Conservation (phyloP, 2,113 vertebrate genomes). For the Leptodactylus fuscus region DNA sequence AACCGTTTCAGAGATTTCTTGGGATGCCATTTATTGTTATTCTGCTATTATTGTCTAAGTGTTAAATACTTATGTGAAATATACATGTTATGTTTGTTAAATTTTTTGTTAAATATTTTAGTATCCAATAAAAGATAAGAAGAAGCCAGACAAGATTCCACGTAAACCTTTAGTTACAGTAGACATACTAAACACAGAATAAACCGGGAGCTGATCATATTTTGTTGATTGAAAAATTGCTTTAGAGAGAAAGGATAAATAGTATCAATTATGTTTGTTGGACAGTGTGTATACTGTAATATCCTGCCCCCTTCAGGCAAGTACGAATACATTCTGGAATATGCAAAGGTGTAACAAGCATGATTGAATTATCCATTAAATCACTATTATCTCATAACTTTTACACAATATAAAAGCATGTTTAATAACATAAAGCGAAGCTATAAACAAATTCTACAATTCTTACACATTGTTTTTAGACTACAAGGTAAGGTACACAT, state of each 20-base stretch:
- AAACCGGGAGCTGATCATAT: background rate
- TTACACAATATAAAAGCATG: background rate
- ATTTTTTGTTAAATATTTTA: too few species aligned
- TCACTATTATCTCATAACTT: background rate
- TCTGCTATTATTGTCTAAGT: background rate
- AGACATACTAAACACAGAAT: background rate
- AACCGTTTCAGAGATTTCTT: too few species aligned
- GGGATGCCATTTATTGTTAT: background rate
- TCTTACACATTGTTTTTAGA: background rate
- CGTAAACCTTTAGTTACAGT: background rate
- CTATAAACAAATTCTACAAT: too few species aligned
- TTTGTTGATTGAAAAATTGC: background rate
- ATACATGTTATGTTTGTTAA: too few species aligned
- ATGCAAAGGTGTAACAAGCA: background rate
- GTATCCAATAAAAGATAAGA: background rate
- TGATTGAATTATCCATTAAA: background rate
- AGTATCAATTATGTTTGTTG: background rate
- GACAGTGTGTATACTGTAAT: background rate
- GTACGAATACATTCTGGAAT: background rate
- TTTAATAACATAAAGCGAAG: background rate
- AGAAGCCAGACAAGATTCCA: background rate
- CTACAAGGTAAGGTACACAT: background rate
- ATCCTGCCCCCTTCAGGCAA: constrained; percentile 21
- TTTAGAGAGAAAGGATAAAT: background rate
- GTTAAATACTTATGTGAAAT: background rate